A percentile compares a stretch with the other conserved stretches of the same genome.
These are phyloP conservation scores for Athalia rosae DNA, from an alignment of 2,888 invertebrate species.

Conservation along the genomic window DNA sequence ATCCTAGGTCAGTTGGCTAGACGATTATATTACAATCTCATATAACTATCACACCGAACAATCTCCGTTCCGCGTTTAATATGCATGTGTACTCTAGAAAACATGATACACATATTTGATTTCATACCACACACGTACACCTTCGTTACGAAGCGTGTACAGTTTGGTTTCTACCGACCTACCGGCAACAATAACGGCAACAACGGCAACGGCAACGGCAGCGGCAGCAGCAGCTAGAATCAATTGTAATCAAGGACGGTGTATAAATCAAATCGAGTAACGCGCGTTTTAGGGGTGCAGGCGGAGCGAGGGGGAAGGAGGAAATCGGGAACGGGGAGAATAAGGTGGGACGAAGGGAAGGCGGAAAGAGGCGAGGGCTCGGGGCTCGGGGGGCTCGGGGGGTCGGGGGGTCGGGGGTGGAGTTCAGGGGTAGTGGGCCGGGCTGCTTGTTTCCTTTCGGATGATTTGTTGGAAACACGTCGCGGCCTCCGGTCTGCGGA, in stretches of 20 bases:
- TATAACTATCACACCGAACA: too few relatives aligned
- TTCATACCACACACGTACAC: too few relatives aligned
- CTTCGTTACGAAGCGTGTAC: too few relatives aligned
- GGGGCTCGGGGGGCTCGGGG: not conserved
- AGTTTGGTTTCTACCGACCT: too few relatives aligned
- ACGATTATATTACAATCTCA: too few relatives aligned
- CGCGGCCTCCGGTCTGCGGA: conserved; percentile 48
- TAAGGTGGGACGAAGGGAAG: not conserved
- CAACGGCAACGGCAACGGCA: not conserved
- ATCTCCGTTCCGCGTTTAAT: too few relatives aligned
- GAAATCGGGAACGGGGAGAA: conserved; percentile 19
- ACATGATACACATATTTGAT: too few relatives aligned
- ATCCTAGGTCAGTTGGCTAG: too few relatives aligned
- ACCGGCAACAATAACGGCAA: not conserved
- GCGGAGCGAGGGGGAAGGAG: conserved; percentile 2
- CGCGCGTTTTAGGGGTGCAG: conserved; percentile 47
- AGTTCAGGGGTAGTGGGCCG: conserved; percentile 46
- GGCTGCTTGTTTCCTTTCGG: conserved; percentile 53
- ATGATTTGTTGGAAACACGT: conserved; percentile 61
- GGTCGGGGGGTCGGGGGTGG: conserved; percentile 31
- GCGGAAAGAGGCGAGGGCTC: not conserved
- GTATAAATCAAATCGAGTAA: conserved; percentile 64
- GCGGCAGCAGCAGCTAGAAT: conserved; percentile 57
- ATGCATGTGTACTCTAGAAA: too few relatives aligned
- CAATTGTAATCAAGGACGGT: conserved; percentile 66